Evolutionary conservation across 2,797 vertebrate species (phyloP), one percentile per base, ranked within the genome.

Genomic region (Darevskia mixta): DNA sequence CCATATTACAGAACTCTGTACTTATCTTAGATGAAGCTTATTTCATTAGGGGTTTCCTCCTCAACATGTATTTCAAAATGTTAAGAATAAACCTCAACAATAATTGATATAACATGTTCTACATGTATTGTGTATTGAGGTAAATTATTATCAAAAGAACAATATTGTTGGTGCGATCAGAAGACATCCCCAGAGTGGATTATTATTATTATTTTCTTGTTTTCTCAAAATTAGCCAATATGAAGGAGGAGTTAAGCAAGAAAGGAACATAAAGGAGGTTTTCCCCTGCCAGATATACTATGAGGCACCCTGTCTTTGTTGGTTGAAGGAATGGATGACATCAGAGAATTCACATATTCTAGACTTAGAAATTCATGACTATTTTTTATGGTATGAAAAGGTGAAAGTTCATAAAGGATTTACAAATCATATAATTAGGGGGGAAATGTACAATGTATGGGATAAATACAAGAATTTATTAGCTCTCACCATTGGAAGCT

Each of bases 41-140:
- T 79, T 69, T 55, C 23, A 71, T 79, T 38, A 58, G 1, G 41
- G 25, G n/a, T 11, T 41, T 3, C 83, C 41, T 41, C 66, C 58
- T 79, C 75, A 6, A 45, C 25, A 49, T 41, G 27, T 69, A 85
- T 77, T 85, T 69, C 61, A 32, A 43, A 78, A 27, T 0, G 0
- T 87, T 89, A 79, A 72, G 81, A 78, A 29, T 0, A 18, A 29
- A 71, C 69, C 45, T 15, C 35, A 38, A n/a, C 73, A 27, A 75
- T 89, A 87, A 69, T 15, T 86, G 85, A 25, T 77, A 32, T 89
- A 88, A 81, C 66, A 87, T 0, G 3, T 89, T 91, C 82, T 86
- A 79, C 1, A 4, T 5, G 49, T 78, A 61, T 58, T 71, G 76
- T 38, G 38, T 78, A 61, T 58, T 67, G 77, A 41, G 77, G 58